A percentile compares a stretch with the other conserved stretches of the same genome.
phyloP scores from a whole-genome alignment of 1,140 invertebrate genomes.

The Brachionus manjavacas region DNA sequence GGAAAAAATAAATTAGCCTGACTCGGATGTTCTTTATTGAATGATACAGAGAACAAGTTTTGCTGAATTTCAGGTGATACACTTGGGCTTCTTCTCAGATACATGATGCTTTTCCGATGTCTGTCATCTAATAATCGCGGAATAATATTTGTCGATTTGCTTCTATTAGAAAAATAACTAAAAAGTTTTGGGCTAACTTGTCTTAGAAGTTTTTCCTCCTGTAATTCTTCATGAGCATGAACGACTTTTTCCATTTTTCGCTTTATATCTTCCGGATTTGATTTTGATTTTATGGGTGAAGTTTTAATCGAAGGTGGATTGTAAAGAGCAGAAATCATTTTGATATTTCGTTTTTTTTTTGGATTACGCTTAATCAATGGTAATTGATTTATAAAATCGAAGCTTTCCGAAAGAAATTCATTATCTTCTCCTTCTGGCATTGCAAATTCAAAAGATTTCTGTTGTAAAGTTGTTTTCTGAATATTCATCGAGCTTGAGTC shows the following conservation, averaged over 20 bases:
- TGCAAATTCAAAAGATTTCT: background rate
- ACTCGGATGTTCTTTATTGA: background rate
- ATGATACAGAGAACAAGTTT: background rate
- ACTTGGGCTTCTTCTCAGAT: background rate
- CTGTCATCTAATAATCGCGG: background rate
- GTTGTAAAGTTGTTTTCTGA: background rate
- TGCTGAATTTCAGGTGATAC: constrained; percentile 5
- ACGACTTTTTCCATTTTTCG: constrained; percentile 18
- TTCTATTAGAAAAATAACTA: constrained; percentile 18
- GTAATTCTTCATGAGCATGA: background rate
- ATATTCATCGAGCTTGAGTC: background rate
- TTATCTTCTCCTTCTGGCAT: background rate
- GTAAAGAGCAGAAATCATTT: background rate
- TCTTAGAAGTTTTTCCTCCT: background rate
- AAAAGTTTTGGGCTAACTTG: constrained; percentile 9
- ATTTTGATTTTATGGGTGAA: background rate
- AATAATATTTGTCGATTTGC: background rate
- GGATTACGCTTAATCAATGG: background rate
- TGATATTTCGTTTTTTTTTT: background rate
- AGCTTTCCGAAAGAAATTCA: constrained; percentile 1
- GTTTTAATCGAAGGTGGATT: background rate
- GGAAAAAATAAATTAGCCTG: constrained; percentile 18
- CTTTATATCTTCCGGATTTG: background rate
- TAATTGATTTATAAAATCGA: constrained; percentile 14
- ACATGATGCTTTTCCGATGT: background rate